Conservation (phyloP, 2,888 invertebrate genomes). For the Iselma pallidipennis region DNA sequence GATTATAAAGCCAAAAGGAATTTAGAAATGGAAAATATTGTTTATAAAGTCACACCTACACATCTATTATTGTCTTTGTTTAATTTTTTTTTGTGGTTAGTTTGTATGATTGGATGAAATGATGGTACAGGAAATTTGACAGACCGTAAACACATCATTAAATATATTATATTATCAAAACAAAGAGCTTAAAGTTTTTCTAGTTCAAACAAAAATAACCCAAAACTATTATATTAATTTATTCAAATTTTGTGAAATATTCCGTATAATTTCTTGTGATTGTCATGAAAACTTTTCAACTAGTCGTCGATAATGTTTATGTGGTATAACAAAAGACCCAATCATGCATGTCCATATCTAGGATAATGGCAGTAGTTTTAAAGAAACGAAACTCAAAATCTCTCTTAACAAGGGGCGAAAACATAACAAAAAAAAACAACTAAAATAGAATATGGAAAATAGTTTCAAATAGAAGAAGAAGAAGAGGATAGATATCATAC, state of each 20-base stretch:
- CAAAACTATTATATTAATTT: too few relatives aligned
- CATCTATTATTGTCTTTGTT: background rate
- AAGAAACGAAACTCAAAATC: too few relatives aligned
- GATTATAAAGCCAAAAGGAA: background rate
- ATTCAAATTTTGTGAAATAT: too few relatives aligned
- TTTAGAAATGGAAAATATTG: background rate
- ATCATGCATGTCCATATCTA: background rate
- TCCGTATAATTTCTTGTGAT: background rate
- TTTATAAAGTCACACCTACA: background rate
- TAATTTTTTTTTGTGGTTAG: background rate
- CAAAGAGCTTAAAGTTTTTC: too few relatives aligned
- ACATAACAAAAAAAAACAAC: background rate
- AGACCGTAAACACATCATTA: slow-evolving; percentile 22
- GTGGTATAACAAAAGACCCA: too few relatives aligned
- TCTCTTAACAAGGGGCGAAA: too few relatives aligned
- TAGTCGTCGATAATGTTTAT: background rate
- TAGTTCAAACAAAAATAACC: too few relatives aligned
- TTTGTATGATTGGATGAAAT: background rate
- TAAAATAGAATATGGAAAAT: background rate
- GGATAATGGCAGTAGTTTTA: too few relatives aligned
- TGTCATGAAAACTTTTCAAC: background rate
- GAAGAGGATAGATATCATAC: background rate
- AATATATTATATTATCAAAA: background rate
- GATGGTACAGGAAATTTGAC: slow-evolving; percentile 20
- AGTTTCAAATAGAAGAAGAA: background rate